Conservation (phyloP, 2,797 vertebrate genomes). For the Erpetoichthys calabaricus region DNA sequence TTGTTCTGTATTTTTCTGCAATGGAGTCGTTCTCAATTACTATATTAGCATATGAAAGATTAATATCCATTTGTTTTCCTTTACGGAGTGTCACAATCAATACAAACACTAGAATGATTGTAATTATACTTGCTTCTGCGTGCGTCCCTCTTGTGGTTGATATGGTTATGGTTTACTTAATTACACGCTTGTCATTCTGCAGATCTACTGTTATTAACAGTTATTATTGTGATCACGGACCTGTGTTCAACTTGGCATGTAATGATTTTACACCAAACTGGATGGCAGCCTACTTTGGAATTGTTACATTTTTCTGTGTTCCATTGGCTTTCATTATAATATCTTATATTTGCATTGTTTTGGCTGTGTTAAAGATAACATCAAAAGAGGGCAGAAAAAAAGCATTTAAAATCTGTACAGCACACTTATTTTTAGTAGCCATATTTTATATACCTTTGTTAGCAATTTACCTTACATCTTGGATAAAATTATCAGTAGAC, state of each 20-base stretch:
- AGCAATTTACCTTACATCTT: too few relatives aligned
- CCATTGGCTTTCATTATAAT: too few relatives aligned
- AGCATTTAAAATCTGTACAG: too few relatives aligned
- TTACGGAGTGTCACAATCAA: slow-evolving; percentile 18
- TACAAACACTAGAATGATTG: slow-evolving; percentile 15
- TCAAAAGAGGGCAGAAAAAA: too few relatives aligned
- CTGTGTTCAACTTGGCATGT: slow-evolving; percentile 16
- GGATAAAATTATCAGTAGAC: too few relatives aligned
- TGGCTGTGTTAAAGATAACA: too few relatives aligned
- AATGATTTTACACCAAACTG: slow-evolving; percentile 16
- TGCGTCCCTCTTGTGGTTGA: slow-evolving; percentile 5
- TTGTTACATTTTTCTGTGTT: too few relatives aligned
- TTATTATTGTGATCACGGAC: slow-evolving; percentile 24
- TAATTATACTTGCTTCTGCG: slow-evolving; percentile 14
- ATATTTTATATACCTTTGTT: too few relatives aligned
- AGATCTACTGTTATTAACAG: slow-evolving; percentile 19
- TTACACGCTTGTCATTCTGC: slow-evolving; percentile 24
- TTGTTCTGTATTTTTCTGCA: slow-evolving; percentile 17
- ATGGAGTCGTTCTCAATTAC: slow-evolving; percentile 15
- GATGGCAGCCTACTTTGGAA: not conserved
- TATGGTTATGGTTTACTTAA: slow-evolving; percentile 3
- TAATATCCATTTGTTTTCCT: slow-evolving; percentile 22
- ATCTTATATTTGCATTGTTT: too few relatives aligned
- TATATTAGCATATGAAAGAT: slow-evolving; percentile 18
- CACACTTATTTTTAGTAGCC: too few relatives aligned